Conservation (phyloP, 1,140 invertebrate genomes). For the Campoletis sonorensis region DNA sequence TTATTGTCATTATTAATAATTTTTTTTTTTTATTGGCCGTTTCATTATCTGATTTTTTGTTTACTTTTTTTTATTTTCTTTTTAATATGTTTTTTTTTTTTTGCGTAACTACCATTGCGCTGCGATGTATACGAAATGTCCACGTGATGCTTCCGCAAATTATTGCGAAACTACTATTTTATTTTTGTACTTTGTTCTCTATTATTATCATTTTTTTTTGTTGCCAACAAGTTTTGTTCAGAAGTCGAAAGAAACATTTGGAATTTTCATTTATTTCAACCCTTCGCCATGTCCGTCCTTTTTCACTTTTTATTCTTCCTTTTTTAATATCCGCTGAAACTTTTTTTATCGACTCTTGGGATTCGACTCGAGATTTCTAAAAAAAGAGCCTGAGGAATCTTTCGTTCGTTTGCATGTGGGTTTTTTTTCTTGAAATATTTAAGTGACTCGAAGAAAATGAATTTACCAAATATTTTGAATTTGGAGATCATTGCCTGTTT, state of each 20-base stretch:
- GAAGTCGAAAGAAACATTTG: conserved; percentile 57
- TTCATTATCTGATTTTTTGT: conserved; percentile 30
- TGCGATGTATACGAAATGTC: no score
- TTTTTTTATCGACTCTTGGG: no score
- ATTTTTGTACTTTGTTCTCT: conserved; percentile 66
- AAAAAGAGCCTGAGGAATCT: conserved; percentile 30
- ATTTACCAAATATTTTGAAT: no score
- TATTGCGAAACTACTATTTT: conserved; percentile 51
- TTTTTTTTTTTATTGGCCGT: conserved; percentile 47
- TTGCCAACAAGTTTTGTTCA: conserved; percentile 75
- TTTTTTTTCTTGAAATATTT: no score
- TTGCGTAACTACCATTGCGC: no score
- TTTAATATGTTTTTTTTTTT: conserved; percentile 50
- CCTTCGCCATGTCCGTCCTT: conserved; percentile 35
- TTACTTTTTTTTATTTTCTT: conserved; percentile 48
- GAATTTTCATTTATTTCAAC: conserved; percentile 58
- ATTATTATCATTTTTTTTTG: conserved; percentile 67
- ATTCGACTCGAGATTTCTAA: neutral
- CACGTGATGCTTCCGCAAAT: conserved; percentile 50
- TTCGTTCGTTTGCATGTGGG: no score
- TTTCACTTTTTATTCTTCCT: conserved; percentile 18
- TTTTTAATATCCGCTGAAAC: conserved; percentile 30
- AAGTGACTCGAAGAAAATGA: no score
- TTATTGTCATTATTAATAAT: conserved; percentile 60
- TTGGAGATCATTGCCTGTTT: no score